Evolutionary conservation across 2,797 vertebrate genomes (phyloP).

Genomic region (Knipowitschia caucasica): DNA sequence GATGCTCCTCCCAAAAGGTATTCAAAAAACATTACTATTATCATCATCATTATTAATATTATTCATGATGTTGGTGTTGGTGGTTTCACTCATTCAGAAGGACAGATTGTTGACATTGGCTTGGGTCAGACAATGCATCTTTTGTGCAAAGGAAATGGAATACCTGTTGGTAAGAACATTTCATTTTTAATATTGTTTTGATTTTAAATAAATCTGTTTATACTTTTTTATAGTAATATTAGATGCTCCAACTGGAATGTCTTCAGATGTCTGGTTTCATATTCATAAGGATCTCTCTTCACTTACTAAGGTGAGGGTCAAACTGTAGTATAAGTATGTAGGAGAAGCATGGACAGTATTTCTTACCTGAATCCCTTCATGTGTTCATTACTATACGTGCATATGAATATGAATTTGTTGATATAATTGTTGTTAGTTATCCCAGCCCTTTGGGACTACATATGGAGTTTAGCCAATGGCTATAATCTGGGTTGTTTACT

Average conservation of each 20-base stretch:
- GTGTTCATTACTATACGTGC: background rate
- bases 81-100: constrained; percentile 50
- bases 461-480: too few relatives aligned
- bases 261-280: constrained; percentile 79
- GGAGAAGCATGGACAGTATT: background rate
- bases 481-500: too few relatives aligned
- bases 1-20: constrained; percentile 75
- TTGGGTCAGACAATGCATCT: constrained; percentile 80
- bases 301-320: constrained; percentile 68
- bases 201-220: background rate
- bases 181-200: constrained; percentile 5
- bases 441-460: too few relatives aligned
- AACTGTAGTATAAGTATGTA: background rate
- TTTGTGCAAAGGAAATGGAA: constrained; percentile 77
- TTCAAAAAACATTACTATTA: too few relatives aligned
- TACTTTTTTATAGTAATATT: constrained; percentile 68
- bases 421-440: too few relatives aligned
- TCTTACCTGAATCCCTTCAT: background rate
- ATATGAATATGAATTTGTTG: background rate
- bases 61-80: too few relatives aligned
- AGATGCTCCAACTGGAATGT: constrained; percentile 79
- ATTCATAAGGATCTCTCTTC: constrained; percentile 76
- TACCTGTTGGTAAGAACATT: constrained; percentile 70
- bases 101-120: constrained; percentile 75
- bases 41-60: too few relatives aligned